Evolutionary conservation across 2,888 invertebrate genomes (phyloP).

Genomic region (Epicampocera succincta): DNA sequence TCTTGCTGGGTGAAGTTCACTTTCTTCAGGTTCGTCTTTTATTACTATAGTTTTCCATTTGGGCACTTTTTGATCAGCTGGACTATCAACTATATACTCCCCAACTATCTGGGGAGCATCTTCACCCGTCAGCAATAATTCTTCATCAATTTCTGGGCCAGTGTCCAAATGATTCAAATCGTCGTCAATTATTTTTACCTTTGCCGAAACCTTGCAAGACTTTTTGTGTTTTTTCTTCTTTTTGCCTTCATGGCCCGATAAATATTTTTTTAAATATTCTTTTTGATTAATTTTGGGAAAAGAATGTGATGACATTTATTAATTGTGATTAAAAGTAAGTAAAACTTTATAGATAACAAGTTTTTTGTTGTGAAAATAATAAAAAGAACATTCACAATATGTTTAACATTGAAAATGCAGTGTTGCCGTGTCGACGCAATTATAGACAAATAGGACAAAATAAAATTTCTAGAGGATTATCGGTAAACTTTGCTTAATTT

Average conservation of each 20-base stretch:
- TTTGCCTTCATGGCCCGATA: constrained; percentile 85
- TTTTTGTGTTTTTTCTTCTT: constrained; percentile 84
- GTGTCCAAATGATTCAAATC: constrained; percentile 87
- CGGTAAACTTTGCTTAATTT: no score
- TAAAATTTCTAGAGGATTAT: no score
- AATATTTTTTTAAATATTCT: constrained; percentile 90
- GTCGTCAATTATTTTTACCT: constrained; percentile 92
- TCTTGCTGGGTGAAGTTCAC: constrained; percentile 55
- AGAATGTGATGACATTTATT: constrained; percentile 74
- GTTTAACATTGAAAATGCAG: no score
- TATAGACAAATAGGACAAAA: no score
- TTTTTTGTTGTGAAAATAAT: constrained; percentile 3
- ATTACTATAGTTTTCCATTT: constrained; percentile 80
- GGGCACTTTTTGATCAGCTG: constrained; percentile 79
- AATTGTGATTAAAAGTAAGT: background rate
- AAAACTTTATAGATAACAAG: background rate
- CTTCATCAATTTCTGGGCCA: constrained; percentile 80
- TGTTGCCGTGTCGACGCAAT: no score
- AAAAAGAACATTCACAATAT: no score
- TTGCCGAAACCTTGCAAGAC: constrained; percentile 64
- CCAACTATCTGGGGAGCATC: constrained; percentile 95
- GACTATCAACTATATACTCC: constrained; percentile 88
- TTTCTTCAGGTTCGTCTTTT: constrained; percentile 73
- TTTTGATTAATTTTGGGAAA: constrained; percentile 85
- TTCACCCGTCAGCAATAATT: constrained; percentile 88